Evolutionary conservation across 2,888 invertebrate species (phyloP).

Genomic region (Rutpela maculata): DNA sequence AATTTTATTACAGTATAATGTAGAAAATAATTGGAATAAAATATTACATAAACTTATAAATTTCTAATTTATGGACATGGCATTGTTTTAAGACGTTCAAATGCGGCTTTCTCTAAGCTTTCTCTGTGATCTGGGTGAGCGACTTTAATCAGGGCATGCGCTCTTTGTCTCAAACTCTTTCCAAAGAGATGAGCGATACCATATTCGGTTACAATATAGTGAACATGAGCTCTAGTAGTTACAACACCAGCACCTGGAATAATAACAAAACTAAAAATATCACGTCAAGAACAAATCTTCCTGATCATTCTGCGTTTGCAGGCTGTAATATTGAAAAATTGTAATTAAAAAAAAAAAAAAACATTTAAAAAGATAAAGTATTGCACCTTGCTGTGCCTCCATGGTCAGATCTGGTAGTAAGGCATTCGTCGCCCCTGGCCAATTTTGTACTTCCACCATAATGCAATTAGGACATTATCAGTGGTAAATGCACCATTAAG

Average conservation of each 20-base stretch:
- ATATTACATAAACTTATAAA: constrained; percentile 12
- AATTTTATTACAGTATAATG: constrained; percentile 32
- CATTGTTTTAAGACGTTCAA: constrained; percentile 87
- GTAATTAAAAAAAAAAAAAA: no score
- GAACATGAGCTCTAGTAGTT: constrained; percentile 92
- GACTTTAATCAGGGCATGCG: constrained; percentile 90
- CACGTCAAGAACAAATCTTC: not conserved
- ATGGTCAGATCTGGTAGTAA: no score
- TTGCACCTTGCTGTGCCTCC: no score
- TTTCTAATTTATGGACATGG: constrained; percentile 73
- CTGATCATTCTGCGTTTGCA: no score
- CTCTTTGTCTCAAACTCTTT: constrained; percentile 91
- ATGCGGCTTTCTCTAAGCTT: constrained; percentile 89
- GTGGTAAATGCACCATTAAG: no score
- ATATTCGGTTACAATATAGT: constrained; percentile 95
- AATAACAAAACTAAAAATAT: not conserved
- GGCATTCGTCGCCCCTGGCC: no score
- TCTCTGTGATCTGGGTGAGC: constrained; percentile 93
- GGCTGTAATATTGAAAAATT: no score
- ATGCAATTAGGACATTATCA: no score
- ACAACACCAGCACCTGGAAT: constrained; percentile 89
- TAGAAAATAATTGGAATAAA: constrained; percentile 37
- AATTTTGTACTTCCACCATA: no score
- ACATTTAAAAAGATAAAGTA: no score
- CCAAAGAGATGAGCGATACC: constrained; percentile 94